Evolutionary conservation across 2,797 vertebrate genomes (phyloP), one percentile per base, ranked within the genome.

Genomic region (Ambastaia sidthimunki): DNA sequence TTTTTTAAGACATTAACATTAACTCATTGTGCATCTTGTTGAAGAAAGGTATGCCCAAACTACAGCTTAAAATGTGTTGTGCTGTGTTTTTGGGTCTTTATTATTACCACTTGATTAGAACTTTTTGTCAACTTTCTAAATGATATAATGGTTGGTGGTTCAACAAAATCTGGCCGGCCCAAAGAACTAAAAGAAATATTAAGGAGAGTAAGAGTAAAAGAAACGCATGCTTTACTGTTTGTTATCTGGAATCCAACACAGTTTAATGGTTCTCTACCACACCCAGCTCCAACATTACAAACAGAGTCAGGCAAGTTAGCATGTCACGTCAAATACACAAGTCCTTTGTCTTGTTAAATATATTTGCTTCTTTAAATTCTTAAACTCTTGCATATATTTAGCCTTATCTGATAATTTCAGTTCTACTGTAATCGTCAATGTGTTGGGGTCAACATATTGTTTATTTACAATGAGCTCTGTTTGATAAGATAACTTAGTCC

Each of bases 391-490:
- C 28, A 31, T 62, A n/a, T 63, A 34, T 34, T 59, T 59, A 25
- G 25, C 0, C 60, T 16, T 9, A 10, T 63, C 15, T 52, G 50
- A 52, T 52, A 5, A 34, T 63, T 31, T 63, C 28, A 7, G 28
- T 10, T 63, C 15, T 34, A 11, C n/a, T 21, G 31, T 68, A 41
- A 67, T 67, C 15, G 13, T 0, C 47, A 7, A 21, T 76, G 74
- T 67, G 19, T 67, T 21, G 4, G 52, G 63, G 34, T 57, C 65
- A 68, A 28, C 23, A 47, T 31, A 31, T 59, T 77, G 54, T 77
- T 69, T 65, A 57, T 19, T 68, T 0, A 37, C 67, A 68, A 57
- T 63, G 9, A 11, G 21, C 18, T 47, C 0, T 60, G 11, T 69
- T 77, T 69, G 65, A 57, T 7, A 18, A 68, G 65, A 59, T 69